phyloP scores from a whole-genome alignment of 2,888 invertebrate species.

The Sepiola atlantica region DNA sequence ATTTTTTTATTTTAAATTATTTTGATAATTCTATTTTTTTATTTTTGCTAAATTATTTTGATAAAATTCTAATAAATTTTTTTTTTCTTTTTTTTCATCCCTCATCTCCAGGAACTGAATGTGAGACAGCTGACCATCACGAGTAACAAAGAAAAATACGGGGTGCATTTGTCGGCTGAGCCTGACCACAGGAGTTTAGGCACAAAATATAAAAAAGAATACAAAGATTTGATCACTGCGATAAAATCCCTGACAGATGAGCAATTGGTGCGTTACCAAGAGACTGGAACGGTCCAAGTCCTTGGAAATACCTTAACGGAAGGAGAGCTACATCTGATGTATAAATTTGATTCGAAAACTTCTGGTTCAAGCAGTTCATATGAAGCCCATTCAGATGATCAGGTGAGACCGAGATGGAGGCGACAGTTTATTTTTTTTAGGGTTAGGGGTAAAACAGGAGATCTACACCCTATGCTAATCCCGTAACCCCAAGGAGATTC shows the following conservation, averaged over 20 bases:
- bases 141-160: constrained; percentile 92
- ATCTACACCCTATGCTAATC: no score
- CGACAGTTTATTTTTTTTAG: no score
- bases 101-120: constrained; percentile 86
- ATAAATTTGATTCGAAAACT: constrained; percentile 79
- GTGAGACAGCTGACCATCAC: constrained; percentile 88
- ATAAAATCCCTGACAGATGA: constrained; percentile 80
- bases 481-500: no score
- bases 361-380: constrained; percentile 76
- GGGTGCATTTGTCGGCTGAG: constrained; percentile 91
- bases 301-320: constrained; percentile 82
- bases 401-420: constrained; percentile 75
- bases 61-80: not conserved
- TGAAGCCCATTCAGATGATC: constrained; percentile 92
- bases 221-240: constrained; percentile 84
- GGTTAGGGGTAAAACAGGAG: no score
- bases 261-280: constrained; percentile 84
- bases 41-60: not conserved
- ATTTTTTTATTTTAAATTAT: not conserved
- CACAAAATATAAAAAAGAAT: constrained; percentile 89
- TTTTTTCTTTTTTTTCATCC: constrained; percentile 40
- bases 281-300: constrained; percentile 83
- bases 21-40: not conserved
- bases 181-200: constrained; percentile 95
- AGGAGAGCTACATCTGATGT: constrained; percentile 80